Base-by-base conservation (phyloP, 2,113 vertebrate genomes). In the Onychostoma macrolepis region DNA sequence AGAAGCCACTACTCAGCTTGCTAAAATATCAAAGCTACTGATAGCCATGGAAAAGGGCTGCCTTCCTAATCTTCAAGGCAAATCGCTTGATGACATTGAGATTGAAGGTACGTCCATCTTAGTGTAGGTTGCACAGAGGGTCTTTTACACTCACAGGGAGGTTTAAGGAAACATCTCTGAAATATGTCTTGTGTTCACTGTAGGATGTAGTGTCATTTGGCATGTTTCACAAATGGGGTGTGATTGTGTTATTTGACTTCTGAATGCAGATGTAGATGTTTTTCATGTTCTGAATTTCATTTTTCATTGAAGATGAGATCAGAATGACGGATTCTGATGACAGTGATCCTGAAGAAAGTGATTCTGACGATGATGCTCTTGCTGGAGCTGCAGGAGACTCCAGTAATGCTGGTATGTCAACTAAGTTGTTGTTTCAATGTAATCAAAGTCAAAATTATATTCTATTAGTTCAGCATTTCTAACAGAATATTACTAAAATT, bases 51-150 rank as follows among this genome's bases (percentile, higher is more conserved):
- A 93, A 77, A 72, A 86, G 0, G 92, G 43, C 43, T 45, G 43
- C 10, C 43, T 45, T 45, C 43, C 43, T 45, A 45, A 45, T 45
- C 10, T 45, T 45, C 43, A 45, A 45, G 93, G 94, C 7, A 94
- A 93, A 74, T 80, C 90, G 8, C 50, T 93, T 0, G 83, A 93
- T 84, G 91, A 94, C 58, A 92, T 92, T 53, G 88, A 83, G 33
- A 61, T 92, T 88, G 79, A 90, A 90, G 91, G 92, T 93, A 85
- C 77, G 91, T 76, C 11, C 53, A 75, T 36, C 33, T 33, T 19
- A 63, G 26, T 72, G 45, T 10, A 58, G 15, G 45, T 15, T 26
- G 69, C 38, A 33, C 19, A n/a, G n/a, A n/a, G 56, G 8, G 17
- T 12, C 1, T 19, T 41, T 26, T 45, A 50, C 36, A 21, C 9